Base-by-base conservation (phyloP, 2,797 vertebrate genomes). In the Pogoniulus pusillus region DNA sequence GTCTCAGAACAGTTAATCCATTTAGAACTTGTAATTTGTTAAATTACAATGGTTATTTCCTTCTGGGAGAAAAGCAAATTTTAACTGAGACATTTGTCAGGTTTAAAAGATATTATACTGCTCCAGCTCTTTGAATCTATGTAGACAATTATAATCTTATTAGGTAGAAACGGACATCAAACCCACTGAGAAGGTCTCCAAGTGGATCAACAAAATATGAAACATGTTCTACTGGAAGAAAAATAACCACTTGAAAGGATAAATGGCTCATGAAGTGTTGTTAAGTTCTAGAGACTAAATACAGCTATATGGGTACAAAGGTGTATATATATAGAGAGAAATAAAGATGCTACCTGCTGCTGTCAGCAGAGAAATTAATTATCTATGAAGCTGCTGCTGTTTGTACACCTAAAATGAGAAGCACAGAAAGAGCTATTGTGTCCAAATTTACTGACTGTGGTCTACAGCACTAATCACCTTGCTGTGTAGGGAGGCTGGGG, bases 11-110 rank as follows among this genome's bases (percentile, higher is more conserved):
- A 77, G 24, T 58, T 85, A 90, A 91, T 35, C n/a, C 27, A 9
- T 72, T 92, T 94, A 54, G 72, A 80, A 76, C 30, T 54, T 82
- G 18, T 37, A 88, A 87, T 87, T 93, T 91, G 10, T 66, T 82
- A 87, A 90, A 79, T 87, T 89, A 72, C 63, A 77, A 72, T 30
- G 75, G 27, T 43, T 87, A 74, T 90, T 91, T 72, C 27, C 55
- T 86, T 82, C 54, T 69, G 72, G 24, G 62, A 79, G 68, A 72
- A 79, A 90, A 72, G 62, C 53, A 39, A 79, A 59, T 93, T 55
- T 74, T 59, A 69, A 59, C 55, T 16, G 27, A 74, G 45, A 34
- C 55, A 7, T 77, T 57, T 79, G 62, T 12, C 83, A 85, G 51
- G 55, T 41, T 86, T 93, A 84, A 95, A 89, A 82, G n/a, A 47